Evolutionary conservation across 2,888 invertebrate genomes (phyloP), one percentile per base, ranked within the genome.

Genomic region (Callimorpha dominula): DNA sequence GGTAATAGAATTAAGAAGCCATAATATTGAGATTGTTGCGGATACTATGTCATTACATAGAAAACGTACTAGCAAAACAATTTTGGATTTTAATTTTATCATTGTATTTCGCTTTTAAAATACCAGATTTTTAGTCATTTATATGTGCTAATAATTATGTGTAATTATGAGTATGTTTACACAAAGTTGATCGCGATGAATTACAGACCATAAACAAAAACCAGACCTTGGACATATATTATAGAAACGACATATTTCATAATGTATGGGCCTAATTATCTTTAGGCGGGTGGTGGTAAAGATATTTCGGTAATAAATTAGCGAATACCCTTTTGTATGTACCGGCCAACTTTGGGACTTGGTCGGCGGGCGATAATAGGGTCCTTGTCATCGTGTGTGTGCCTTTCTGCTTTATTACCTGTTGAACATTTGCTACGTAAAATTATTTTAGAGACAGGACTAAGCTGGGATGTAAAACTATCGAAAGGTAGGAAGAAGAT

Each of bases 251-350:
- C 76, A 79, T 77, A 83, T 79, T 80, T 77, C 78, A 75, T 76
- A 83, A 85, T 79, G 76, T 84, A 82, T 78, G 82, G 77, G 80
- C 80, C 85, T 90, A 89, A 89, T 90, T 90, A 90, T 89, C 88
- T 86, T 74, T 80, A 74, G 81, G 79, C 83, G 81, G 86, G 82
- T 83, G 80, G 81, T 85, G 88, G 86, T 85, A 85, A 86, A 86
- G 88, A 88, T 90, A 88, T 90, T 91, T 88, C 83, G 86, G 87
- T 87, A 87, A 91, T 91, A 91, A 91, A 91, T 91, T 90, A 90
- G 81, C 77, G 72, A 80, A 77, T 85, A 85, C 88, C 90, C 88
- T 89, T 89, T 60, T 87, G 86, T 88, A 86, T 82, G 87, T 84
- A 85, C 86, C 85, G 80, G 87, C 82, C 87, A 86, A 87, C 87